These are phyloP conservation scores for Cephalotes varians DNA, from an alignment of 2,888 invertebrate genomes.

Conservation along the genomic window DNA sequence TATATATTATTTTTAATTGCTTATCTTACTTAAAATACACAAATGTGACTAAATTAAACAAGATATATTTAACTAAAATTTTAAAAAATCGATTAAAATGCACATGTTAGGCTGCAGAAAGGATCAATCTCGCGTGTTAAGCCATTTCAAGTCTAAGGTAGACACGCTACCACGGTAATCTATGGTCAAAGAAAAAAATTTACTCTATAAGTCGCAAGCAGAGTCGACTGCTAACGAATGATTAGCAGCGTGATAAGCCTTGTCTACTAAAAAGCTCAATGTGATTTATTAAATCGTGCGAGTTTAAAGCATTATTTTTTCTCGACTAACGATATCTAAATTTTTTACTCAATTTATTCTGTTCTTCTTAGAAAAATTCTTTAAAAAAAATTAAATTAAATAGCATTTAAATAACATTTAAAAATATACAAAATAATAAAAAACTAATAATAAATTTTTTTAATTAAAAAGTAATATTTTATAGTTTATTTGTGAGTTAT, in stretches of 20 bases:
- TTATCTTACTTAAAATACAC: not conserved
- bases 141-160: constrained; percentile 56
- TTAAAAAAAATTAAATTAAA: not conserved
- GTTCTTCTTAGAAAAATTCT: not conserved
- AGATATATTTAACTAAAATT: not conserved
- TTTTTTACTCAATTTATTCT: not conserved
- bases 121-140: constrained; percentile 58
- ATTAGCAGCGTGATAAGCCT: constrained; percentile 38
- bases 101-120: constrained; percentile 28
- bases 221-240: constrained; percentile 18
- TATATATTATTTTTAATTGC: not conserved
- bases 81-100: constrained; percentile 35
- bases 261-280: constrained; percentile 21
- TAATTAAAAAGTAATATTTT: not conserved
- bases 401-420: not conserved
- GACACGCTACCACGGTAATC: constrained; percentile 56
- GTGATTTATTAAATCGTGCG: constrained; percentile 7
- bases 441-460: not conserved
- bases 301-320: not conserved
- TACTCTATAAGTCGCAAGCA: constrained; percentile 7
- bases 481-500: not conserved
- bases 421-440: not conserved
- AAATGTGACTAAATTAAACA: not conserved
- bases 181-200: constrained; percentile 35
- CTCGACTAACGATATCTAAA: not conserved